Conservation (phyloP, 2,113 vertebrate species). For the Erythrocercus mccallii region DNA sequence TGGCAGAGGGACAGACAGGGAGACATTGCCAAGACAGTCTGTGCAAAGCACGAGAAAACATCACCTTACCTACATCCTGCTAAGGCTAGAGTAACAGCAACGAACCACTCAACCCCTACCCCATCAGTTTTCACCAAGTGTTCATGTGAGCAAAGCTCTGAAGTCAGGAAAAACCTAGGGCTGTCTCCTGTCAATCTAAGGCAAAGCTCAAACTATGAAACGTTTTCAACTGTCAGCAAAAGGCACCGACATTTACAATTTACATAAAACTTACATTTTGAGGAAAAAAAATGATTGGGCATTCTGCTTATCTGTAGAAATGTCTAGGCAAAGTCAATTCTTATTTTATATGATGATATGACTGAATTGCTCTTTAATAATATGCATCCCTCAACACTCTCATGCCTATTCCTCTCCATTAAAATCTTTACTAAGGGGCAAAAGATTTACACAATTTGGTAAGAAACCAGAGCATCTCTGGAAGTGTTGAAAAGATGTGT, state of each 20-base stretch:
- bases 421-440: neutral
- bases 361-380: neutral
- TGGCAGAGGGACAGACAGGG: neutral
- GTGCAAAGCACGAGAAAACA: fast-evolving
- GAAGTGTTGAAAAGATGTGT: neutral
- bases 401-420: fast-evolving
- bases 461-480: neutral
- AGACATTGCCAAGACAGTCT: fast-evolving
- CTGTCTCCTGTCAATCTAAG: neutral
- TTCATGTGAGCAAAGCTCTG: neutral
- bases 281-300: neutral
- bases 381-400: neutral
- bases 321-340: neutral
- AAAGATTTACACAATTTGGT: neutral
- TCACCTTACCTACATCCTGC: neutral
- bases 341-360: neutral
- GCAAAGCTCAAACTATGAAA: neutral
- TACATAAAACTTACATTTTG: neutral
- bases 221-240: neutral
- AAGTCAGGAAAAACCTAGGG: neutral
- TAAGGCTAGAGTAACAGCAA: neutral
- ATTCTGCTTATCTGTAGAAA: neutral
- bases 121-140: neutral
- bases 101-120: fast-evolving
- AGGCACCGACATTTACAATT: neutral